phyloP scores from a whole-genome alignment of 2,113 vertebrate species.

The Pontoporia blainvillei region DNA sequence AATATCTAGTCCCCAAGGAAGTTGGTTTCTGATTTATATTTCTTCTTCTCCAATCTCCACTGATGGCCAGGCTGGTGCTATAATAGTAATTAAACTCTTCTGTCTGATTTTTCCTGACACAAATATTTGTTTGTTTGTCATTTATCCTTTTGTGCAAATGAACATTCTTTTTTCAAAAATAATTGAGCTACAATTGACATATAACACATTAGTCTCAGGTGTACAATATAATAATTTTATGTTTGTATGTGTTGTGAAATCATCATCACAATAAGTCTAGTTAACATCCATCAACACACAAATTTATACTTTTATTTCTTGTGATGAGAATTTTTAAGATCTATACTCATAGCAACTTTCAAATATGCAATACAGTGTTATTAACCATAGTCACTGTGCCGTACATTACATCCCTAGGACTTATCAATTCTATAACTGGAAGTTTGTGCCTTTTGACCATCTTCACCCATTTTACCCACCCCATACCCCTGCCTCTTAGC shows the following conservation, averaged over 20 bases:
- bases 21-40: not conserved
- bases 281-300: not conserved
- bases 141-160: not conserved
- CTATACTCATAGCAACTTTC: not conserved
- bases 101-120: not conserved
- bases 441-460: not conserved
- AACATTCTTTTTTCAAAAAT: not conserved
- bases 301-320: not conserved
- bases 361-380: not conserved
- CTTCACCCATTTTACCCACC: not conserved
- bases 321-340: not conserved
- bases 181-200: not conserved
- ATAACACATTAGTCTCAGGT: not conserved
- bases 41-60: not conserved
- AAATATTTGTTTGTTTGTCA: not conserved
- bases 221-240: not conserved
- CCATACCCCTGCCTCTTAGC: too few species aligned
- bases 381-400: too few species aligned
- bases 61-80: not conserved
- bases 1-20: not conserved
- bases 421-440: not conserved
- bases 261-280: not conserved
- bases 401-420: not conserved
- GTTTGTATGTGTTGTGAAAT: not conserved
- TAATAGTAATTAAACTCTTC: not conserved